A percentile compares a stretch with the other conserved stretches of the same genome.
Evolutionary conservation across 2,888 invertebrate genomes (phyloP).

Genomic region (Plebejus anna): DNA sequence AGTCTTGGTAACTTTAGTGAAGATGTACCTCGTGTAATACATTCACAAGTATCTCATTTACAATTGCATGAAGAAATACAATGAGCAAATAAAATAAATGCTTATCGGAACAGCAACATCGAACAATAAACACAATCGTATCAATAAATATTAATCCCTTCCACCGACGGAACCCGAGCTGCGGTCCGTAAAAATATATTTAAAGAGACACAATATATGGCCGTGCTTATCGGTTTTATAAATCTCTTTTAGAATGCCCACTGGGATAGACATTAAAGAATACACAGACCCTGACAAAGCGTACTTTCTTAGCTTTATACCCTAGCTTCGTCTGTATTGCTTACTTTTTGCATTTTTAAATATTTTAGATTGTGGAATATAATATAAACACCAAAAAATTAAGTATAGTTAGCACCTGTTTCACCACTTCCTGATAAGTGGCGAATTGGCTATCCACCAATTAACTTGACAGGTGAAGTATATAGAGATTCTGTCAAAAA

Average conservation of each 20-base stretch:
- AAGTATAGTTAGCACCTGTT: too few relatives aligned
- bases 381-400: too few relatives aligned
- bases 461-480: too few relatives aligned
- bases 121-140: slow-evolving; percentile 1
- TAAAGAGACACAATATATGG: slow-evolving; percentile 5
- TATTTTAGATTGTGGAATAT: too few relatives aligned
- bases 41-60: too few relatives aligned
- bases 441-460: too few relatives aligned
- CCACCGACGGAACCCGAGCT: not conserved
- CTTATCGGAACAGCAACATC: not conserved
- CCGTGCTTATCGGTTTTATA: slow-evolving; percentile 18
- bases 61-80: too few relatives aligned
- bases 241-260: slow-evolving; percentile 24
- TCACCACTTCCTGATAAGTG: too few relatives aligned
- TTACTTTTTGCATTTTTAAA: not conserved
- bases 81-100: not conserved
- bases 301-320: not conserved
- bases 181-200: slow-evolving; percentile 10
- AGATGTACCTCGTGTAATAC: too few relatives aligned
- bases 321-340: not conserved
- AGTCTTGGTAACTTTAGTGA: too few relatives aligned
- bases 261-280: slow-evolving; percentile 16
- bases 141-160: slow-evolving; percentile 13
- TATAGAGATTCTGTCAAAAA: too few relatives aligned
- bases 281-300: slow-evolving; percentile 5